Conservation (phyloP, 2,113 vertebrate species). For the Scolopax mira region DNA sequence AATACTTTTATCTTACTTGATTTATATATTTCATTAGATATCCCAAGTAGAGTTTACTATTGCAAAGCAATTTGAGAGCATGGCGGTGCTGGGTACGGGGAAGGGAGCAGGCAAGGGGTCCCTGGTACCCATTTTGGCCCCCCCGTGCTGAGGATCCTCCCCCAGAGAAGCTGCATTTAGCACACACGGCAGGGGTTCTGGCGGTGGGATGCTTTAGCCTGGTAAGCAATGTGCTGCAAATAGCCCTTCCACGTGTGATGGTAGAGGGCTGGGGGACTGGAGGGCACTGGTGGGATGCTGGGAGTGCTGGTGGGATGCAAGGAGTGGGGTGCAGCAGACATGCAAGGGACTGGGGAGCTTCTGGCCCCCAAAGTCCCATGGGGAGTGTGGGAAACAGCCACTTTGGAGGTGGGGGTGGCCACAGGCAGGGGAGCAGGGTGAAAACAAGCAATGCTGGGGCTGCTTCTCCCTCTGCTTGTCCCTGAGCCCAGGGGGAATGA, state of each 20-base stretch:
- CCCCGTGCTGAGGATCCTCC: not conserved
- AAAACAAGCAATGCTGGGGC: rapidly evolving
- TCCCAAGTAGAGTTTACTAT: not conserved
- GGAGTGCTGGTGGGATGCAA: not conserved
- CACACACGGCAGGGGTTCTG: not conserved
- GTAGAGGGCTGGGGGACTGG: not conserved
- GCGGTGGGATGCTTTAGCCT: not conserved
- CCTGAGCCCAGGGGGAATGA: not conserved
- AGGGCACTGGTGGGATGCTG: not conserved
- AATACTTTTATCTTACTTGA: not conserved
- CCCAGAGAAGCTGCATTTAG: not conserved
- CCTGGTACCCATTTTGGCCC: not conserved
- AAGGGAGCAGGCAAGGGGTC: not conserved
- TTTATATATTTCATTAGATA: not conserved
- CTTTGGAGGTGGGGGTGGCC: rapidly evolving
- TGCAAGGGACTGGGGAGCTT: not conserved
- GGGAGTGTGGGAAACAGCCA: not conserved
- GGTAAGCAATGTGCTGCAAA: not conserved
- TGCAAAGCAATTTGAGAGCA: not conserved
- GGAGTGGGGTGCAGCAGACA: not conserved
- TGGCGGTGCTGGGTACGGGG: not conserved
- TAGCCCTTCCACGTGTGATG: not conserved
- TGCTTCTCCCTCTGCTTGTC: not conserved
- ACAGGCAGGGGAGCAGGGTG: rapidly evolving
- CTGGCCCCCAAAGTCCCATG: rapidly evolving